Conservation (phyloP, 2,113 vertebrate genomes). For the Tychaedon coryphoeus region DNA sequence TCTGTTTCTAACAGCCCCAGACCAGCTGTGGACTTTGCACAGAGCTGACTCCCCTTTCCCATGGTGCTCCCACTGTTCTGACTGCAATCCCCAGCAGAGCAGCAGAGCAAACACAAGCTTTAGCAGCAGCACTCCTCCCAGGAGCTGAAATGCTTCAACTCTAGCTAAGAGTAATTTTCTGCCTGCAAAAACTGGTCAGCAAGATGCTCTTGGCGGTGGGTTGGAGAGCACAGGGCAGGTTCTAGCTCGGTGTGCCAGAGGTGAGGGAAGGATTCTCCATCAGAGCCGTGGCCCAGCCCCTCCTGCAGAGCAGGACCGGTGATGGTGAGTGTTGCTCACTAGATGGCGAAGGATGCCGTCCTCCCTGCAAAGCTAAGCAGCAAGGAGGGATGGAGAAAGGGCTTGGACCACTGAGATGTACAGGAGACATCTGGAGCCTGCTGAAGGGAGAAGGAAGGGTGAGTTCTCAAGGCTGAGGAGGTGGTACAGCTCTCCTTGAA, state of each 20-base stretch:
- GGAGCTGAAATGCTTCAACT: neutral
- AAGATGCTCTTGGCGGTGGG: neutral
- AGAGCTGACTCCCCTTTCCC: neutral
- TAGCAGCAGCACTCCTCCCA: neutral
- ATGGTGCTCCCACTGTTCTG: neutral
- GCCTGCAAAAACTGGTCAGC: neutral
- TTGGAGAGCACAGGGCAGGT: accelerated
- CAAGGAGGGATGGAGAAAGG: neutral
- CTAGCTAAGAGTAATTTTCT: neutral
- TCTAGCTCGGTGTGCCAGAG: neutral
- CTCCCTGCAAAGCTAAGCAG: neutral
- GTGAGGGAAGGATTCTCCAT: neutral
- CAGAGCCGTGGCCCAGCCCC: neutral
- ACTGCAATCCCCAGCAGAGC: neutral
- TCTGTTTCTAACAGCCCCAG: neutral
- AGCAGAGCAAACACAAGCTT: neutral
- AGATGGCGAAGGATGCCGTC: conserved; percentile 60
- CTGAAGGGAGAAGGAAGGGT: neutral
- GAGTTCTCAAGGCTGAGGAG: neutral
- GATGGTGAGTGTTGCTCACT: conserved; percentile 37
- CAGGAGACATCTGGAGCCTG: neutral
- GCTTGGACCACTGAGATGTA: neutral
- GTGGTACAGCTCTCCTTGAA: neutral
- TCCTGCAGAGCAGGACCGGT: neutral
- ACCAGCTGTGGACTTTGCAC: neutral